Evolutionary conservation across 2,888 invertebrate species (phyloP).

Genomic region (Callyntrura sp.): DNA sequence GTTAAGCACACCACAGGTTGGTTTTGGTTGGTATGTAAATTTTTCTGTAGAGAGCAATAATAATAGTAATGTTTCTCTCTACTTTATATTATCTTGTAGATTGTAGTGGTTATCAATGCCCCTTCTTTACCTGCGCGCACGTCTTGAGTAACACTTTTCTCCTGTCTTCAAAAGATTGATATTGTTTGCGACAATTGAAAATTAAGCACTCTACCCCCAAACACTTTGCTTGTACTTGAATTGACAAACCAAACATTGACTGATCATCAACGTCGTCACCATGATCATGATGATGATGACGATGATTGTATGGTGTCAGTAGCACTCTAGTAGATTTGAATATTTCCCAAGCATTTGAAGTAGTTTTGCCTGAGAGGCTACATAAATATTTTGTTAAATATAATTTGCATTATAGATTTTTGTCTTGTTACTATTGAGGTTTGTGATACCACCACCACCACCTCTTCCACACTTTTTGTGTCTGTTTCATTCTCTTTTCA

Average conservation of each 20-base stretch:
- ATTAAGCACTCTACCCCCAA: constrained; percentile 3
- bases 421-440: constrained; percentile 45
- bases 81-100: constrained; percentile 17
- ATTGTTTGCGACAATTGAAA: constrained; percentile 70
- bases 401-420: constrained; percentile 26
- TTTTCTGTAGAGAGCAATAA: constrained; percentile 3
- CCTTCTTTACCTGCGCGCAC: too few relatives aligned
- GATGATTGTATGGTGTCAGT: neutral
- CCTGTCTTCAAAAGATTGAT: constrained; percentile 27
- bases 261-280: constrained; percentile 2
- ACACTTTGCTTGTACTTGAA: constrained; percentile 28
- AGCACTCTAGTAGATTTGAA: neutral
- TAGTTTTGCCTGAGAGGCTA: neutral
- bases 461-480: neutral
- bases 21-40: constrained; percentile 55
- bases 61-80: constrained; percentile 14
- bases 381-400: constrained; percentile 6
- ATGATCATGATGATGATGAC: neutral
- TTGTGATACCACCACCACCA: constrained; percentile 43
- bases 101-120: too few relatives aligned
- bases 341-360: constrained; percentile 1
- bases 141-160: constrained; percentile 37
- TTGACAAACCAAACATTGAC: constrained; percentile 9
- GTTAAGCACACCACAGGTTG: too few relatives aligned
- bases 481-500: constrained; percentile 27